Evolutionary conservation across 1,140 invertebrate genomes (phyloP).

Genomic region (Megalonaias nervosa): DNA sequence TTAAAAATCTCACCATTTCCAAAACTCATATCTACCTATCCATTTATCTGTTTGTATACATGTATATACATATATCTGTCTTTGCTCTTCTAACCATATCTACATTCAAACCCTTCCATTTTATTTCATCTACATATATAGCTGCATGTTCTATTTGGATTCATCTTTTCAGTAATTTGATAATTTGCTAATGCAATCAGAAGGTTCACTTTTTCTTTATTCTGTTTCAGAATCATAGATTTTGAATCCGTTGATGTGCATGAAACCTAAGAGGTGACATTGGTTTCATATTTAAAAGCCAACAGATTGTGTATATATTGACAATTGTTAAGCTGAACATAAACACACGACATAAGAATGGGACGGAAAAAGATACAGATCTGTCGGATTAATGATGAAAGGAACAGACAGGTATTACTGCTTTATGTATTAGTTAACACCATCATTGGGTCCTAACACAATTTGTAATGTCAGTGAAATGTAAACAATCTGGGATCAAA

Average conservation of each 20-base stretch:
- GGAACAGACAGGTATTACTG: conserved; percentile 92
- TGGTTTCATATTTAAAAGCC: too few species aligned
- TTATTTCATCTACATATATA: too few species aligned
- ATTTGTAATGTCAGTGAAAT: too few species aligned
- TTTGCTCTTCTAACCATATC: not conserved
- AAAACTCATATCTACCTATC: too few species aligned
- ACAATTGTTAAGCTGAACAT: not conserved
- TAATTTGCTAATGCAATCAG: not conserved
- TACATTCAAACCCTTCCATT: too few species aligned
- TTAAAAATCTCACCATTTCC: too few species aligned
- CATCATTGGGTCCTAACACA: too few species aligned
- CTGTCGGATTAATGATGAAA: conserved; percentile 98
- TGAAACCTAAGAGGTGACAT: conserved; percentile 2
- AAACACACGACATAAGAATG: conserved; percentile 77
- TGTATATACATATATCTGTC: conserved; percentile 4
- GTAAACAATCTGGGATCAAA: too few species aligned
- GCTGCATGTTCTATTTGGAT: too few species aligned
- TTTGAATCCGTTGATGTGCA: conserved; percentile 1
- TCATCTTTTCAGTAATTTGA: not conserved
- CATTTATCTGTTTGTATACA: conserved; percentile 4
- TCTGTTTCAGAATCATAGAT: conserved; percentile 9
- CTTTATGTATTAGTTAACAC: too few species aligned
- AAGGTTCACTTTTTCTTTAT: not conserved
- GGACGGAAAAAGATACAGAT: conserved; percentile 99
- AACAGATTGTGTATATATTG: too few species aligned